phyloP scores from a whole-genome alignment of 2,113 vertebrate species.

The Tupaia chinensis region DNA sequence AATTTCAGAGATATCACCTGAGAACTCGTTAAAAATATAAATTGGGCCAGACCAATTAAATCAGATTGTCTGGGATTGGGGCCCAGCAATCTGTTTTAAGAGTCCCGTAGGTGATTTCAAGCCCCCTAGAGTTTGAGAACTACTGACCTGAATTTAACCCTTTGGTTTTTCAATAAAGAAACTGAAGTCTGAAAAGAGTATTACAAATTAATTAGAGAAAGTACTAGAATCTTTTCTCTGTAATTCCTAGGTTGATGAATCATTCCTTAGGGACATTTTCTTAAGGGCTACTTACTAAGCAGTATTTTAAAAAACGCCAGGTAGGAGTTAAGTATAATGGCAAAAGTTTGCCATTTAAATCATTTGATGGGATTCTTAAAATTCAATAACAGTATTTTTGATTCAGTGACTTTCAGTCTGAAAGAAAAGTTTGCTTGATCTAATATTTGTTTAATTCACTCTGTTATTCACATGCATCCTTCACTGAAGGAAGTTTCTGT shows the following conservation, averaged over 20 bases:
- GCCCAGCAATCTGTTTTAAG: not conserved
- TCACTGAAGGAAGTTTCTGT: constrained; percentile 21
- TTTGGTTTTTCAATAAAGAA: constrained; percentile 46
- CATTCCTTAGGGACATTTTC: constrained; percentile 3
- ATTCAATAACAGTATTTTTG: not conserved
- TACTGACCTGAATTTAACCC: not conserved
- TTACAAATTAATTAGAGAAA: constrained; percentile 31
- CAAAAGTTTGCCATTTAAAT: not conserved
- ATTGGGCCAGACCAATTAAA: not conserved
- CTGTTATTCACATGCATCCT: not conserved
- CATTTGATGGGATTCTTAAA: not conserved
- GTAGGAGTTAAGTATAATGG: not conserved
- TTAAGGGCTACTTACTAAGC: constrained; percentile 44
- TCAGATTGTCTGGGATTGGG: not conserved
- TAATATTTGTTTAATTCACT: constrained; percentile 52
- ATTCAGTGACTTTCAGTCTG: not conserved
- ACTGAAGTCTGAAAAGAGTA: not conserved
- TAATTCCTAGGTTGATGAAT: not conserved
- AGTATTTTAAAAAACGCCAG: constrained; percentile 20
- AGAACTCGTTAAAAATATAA: not conserved
- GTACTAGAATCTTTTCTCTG: not conserved
- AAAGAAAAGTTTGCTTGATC: constrained; percentile 18
- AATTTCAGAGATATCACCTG: not conserved
- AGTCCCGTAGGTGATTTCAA: not conserved
- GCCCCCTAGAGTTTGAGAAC: not conserved